Conservation (phyloP, 1,140 invertebrate genomes). For the Trichonephila inaurata region DNA sequence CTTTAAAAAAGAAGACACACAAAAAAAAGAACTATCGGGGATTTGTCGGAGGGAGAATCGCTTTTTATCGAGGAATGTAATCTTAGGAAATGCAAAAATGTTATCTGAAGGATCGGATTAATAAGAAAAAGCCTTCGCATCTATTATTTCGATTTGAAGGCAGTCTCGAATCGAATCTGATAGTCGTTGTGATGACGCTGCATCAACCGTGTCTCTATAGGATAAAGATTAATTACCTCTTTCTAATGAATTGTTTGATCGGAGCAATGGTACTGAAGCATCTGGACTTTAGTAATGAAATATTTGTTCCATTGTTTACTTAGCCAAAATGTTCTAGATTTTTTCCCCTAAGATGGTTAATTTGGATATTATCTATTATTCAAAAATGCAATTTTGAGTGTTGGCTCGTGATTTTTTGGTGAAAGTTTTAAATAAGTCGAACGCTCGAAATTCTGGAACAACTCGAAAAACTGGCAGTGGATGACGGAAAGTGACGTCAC, state of each 20-base stretch:
- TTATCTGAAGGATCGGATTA: constrained; percentile 10
- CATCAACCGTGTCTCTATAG: not conserved
- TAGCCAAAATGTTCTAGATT: not conserved
- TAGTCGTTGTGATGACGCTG: not conserved
- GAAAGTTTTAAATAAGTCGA: too few relatives aligned
- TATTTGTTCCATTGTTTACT: not conserved
- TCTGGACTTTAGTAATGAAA: not conserved
- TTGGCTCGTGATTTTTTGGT: too few relatives aligned
- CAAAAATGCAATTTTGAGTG: too few relatives aligned
- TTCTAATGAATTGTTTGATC: constrained; percentile 20
- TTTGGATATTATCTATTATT: not conserved
- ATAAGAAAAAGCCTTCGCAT: not conserved
- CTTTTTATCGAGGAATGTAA: constrained; percentile 13
- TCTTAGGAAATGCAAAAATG: constrained; percentile 14
- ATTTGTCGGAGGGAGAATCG: not conserved
- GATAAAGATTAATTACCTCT: constrained; percentile 16
- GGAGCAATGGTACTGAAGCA: not conserved
- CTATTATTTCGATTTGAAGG: not conserved
- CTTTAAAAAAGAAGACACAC: not conserved
- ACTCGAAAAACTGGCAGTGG: too few relatives aligned
- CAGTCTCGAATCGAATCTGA: not conserved
- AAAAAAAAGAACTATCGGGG: not conserved
- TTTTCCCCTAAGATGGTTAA: not conserved
- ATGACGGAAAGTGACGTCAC: too few relatives aligned
- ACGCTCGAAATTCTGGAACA: too few relatives aligned